Percentiles rank a stretch among this genome's conserved stretches.
Conservation (phyloP, 2,113 vertebrate species). For the Narcine bancroftii region DNA sequence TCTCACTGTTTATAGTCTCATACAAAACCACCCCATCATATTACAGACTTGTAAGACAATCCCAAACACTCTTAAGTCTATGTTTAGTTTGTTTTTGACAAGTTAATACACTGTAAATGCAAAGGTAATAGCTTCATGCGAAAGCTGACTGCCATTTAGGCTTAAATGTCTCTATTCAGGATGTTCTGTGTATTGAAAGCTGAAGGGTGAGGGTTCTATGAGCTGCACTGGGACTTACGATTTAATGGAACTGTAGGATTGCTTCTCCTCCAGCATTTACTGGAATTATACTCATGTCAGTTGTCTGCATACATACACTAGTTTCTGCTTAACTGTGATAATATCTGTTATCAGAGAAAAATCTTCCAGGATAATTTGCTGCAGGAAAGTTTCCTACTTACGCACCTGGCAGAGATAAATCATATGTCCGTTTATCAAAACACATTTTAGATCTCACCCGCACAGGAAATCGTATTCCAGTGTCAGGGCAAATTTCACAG, state of each 20-base stretch:
- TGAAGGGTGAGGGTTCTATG: background rate
- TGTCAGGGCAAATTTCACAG: background rate
- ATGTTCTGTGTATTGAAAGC: background rate
- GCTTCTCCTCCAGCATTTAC: background rate
- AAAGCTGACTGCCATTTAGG: background rate
- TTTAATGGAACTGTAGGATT: background rate
- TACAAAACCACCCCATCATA: background rate
- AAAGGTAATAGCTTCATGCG: conserved; percentile 7
- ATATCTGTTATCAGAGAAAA: background rate
- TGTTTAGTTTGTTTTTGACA: conserved; percentile 15
- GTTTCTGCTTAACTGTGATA: background rate
- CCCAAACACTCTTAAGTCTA: background rate
- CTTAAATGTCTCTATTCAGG: background rate
- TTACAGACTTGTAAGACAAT: conserved; percentile 13
- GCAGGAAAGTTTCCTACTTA: background rate
- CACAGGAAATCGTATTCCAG: background rate
- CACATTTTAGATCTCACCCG: background rate
- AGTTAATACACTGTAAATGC: background rate
- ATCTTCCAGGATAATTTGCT: background rate
- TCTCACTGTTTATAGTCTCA: background rate
- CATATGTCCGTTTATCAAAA: background rate
- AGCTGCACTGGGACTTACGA: background rate
- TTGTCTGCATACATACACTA: background rate
- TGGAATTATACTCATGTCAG: background rate
- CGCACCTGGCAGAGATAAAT: background rate